Evolutionary conservation across 2,113 vertebrate species (phyloP).

Genomic region (Zosterops borbonicus): DNA sequence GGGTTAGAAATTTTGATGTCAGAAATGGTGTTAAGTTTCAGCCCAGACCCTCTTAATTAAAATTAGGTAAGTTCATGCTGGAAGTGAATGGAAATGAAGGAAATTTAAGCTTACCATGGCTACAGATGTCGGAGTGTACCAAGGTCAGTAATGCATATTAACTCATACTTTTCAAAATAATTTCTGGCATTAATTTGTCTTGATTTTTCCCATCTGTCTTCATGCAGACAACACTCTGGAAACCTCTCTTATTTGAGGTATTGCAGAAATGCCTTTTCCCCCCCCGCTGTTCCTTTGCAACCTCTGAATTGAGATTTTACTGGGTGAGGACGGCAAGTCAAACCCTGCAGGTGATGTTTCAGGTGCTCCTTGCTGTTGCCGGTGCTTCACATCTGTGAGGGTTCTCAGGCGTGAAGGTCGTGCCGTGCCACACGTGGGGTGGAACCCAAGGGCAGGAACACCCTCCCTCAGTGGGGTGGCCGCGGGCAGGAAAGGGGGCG

Average conservation of each 20-base stretch:
- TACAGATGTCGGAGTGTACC: background rate
- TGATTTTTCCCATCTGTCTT: background rate
- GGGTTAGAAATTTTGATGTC: background rate
- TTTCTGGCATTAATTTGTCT: background rate
- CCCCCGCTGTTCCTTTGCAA: rapidly evolving
- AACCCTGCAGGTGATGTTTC: background rate
- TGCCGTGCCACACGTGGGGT: rapidly evolving
- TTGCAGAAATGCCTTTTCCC: background rate
- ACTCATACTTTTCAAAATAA: background rate
- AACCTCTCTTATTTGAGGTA: background rate
- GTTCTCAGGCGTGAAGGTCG: rapidly evolving
- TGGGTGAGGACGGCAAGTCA: background rate
- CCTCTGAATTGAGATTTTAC: background rate
- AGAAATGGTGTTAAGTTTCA: background rate
- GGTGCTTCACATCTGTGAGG: background rate
- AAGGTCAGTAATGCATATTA: conserved; percentile 5
- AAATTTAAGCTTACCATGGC: background rate
- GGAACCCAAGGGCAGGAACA: rapidly evolving
- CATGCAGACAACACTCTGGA: background rate
- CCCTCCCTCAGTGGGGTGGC: rapidly evolving
- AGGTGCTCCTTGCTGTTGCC: background rate
- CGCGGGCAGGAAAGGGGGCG: background rate
- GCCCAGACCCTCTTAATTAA: background rate
- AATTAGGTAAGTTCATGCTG: background rate
- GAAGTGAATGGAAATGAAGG: background rate